phyloP scores from a whole-genome alignment of 2,113 vertebrate species.

The Atlantisia rogersi region DNA sequence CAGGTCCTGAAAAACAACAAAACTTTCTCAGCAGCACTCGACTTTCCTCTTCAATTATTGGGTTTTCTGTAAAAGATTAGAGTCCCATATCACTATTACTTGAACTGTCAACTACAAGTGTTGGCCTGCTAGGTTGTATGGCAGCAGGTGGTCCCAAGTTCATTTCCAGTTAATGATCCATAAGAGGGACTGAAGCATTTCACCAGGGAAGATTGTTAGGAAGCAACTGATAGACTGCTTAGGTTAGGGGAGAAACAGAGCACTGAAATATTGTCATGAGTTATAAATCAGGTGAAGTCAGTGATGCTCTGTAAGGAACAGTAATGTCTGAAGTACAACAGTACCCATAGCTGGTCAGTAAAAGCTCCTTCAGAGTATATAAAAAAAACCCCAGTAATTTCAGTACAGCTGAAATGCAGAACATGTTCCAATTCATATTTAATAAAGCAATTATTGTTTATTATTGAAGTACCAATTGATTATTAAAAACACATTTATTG shows the following conservation, averaged over 20 bases:
- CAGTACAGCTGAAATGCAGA: background rate
- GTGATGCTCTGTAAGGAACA: background rate
- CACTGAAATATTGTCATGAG: background rate
- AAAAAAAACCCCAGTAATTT: background rate
- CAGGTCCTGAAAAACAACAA: background rate
- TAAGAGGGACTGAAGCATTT: background rate
- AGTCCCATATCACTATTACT: background rate
- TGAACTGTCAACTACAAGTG: background rate
- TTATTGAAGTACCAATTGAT: slow-evolving; percentile 76
- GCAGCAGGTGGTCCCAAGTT: background rate
- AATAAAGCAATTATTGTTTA: slow-evolving; percentile 72
- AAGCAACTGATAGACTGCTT: background rate
- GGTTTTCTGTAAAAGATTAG: background rate
- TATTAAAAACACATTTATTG: slow-evolving; percentile 80
- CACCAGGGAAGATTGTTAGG: background rate
- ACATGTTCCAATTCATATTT: slow-evolving; percentile 45
- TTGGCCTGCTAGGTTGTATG: fast-evolving
- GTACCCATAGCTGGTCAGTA: background rate
- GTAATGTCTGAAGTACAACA: background rate
- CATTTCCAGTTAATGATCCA: slow-evolving; percentile 32
- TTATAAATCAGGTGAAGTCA: slow-evolving; percentile 1
- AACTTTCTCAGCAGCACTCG: background rate
- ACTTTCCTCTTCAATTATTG: background rate
- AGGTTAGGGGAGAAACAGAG: background rate
- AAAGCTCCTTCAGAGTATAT: background rate